A percentile compares a stretch with the other conserved stretches of the same genome.
phyloP scores from a whole-genome alignment of 2,797 vertebrate genomes.

The Gymnothorax javanicus region DNA sequence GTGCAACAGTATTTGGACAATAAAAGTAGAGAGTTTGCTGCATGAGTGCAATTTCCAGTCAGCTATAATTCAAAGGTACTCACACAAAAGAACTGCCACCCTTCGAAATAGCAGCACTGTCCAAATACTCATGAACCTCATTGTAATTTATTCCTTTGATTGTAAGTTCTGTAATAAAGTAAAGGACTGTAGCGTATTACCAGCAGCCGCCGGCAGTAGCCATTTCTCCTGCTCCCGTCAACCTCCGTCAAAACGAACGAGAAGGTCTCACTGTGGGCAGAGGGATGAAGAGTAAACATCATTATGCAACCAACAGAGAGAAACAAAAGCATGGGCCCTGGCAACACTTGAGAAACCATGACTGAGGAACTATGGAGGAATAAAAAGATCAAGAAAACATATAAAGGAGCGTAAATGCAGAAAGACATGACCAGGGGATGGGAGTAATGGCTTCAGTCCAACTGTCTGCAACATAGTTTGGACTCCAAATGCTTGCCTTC shows the following conservation, averaged over 20 bases:
- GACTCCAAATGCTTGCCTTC: not conserved
- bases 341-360: not conserved
- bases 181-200: conserved; percentile 63
- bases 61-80: no score
- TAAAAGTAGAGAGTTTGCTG: no score
- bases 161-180: not conserved
- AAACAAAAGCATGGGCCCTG: conserved; percentile 9
- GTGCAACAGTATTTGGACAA: no score
- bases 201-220: conserved; percentile 92
- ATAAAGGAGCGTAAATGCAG: not conserved
- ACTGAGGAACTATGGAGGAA: not conserved
- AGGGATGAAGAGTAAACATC: not conserved
- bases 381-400: not conserved
- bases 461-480: not conserved
- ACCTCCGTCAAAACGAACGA: conserved; percentile 94
- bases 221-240: conserved; percentile 90
- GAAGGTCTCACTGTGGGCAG: conserved; percentile 85
- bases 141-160: not conserved
- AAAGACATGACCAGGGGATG: conserved; percentile 2
- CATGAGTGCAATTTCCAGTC: no score
- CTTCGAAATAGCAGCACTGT: no score
- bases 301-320: not conserved
- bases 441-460: not conserved
- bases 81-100: no score
- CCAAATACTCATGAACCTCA: no score